Evolutionary conservation across 2,797 vertebrate species (phyloP), one percentile per base, ranked within the genome.

Genomic region (Myotis planiceps): DNA sequence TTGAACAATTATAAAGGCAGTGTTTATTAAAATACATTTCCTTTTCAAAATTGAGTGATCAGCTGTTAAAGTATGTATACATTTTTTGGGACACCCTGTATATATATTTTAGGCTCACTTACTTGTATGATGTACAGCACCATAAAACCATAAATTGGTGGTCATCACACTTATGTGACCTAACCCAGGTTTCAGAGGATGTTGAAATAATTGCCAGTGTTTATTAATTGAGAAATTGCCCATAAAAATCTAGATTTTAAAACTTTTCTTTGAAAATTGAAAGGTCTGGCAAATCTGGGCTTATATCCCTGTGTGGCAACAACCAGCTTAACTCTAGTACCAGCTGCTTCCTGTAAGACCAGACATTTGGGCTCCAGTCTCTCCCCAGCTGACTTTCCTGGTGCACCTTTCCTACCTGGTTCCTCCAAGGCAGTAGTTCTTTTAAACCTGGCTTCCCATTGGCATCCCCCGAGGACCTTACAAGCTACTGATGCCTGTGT

Each of bases 101-200:
- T 69, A 34, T 78, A 34, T 78, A 53, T 86, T 51, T 66, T 19
- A 69, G 74, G 55, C 45, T 9, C 32, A 58, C 72, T 92, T 97
- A 65, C 72, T 92, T 97, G 88, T 92, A 74, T 95, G 37, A 87
- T n/a, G 6, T 39, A 87, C 8, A 87, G n/a, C 27, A 55, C 80
- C 9, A 27, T 83, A 94, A 95, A 60, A 39, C 29, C 51, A 55
- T 86, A 74, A 51, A 85, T 6, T 72, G 34, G 14, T 74, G 63
- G 34, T 27, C 53, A 81, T 53, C 42, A 39, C 21, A 23, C 49
- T 58, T 45, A 53, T 45, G 27, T 53, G 39, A 42, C 16, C 65
- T 88, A 75, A 78, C 14, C 27, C 45, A 72, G 39, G 51, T 88
- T 94, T 86, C 53, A 82, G 76, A 94, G 83, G 68, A 34, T 4